Base-by-base conservation (phyloP, 2,113 vertebrate species). In the Centrocercus urophasianus region DNA sequence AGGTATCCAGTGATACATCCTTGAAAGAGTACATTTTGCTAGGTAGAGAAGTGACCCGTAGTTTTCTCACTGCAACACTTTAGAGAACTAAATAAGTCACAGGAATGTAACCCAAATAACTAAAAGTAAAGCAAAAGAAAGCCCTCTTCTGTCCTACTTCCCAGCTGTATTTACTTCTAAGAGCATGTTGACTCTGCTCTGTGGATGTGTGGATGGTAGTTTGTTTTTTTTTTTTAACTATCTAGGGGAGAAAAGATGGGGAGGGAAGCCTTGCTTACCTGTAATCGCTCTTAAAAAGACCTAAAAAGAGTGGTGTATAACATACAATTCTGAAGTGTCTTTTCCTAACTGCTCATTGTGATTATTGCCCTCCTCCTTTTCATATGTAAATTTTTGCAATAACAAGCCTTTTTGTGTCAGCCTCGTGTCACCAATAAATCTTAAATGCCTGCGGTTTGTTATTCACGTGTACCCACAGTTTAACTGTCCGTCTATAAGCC, bases 111-210 rank as follows among this genome's bases (percentile, higher is more conserved):
- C 6, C 6, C 2, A 16, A 48, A 11, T 36, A 66, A 14, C 21
- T 50, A 36, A 65, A 84, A 93, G 18, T 7, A 52, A 71, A 89
- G 8, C 7, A 32, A 50, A 40, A 27, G 2, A 8, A 67, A 83
- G 4, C 42, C 32, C 10, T 69, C 8, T 5, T 32, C 10, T 60
- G 88, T 8, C 11, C 9, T 6, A 0, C 2, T 6, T 11, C 2
- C 5, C 15, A 65, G 32, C 20, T 28, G 57, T 48, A 16, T 59
- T 63, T 48, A 7, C 45, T 74, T 48, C 15, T 60, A 63, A 85
- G 45, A 22, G 27, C 2, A 3, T 12, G 5, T 21, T 73, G 19
- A 48, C 7, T 43, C 60, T 43, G 19, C 9, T 48, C n/a, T 85
- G 36, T 52, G 24, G 11, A 74, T 32, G 38, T 72, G 24, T 47